A percentile compares a stretch with the other conserved stretches of the same genome.
These are phyloP conservation scores for Amphimallon solstitiale DNA, from an alignment of 2,888 invertebrate genomes.

Conservation along the genomic window DNA sequence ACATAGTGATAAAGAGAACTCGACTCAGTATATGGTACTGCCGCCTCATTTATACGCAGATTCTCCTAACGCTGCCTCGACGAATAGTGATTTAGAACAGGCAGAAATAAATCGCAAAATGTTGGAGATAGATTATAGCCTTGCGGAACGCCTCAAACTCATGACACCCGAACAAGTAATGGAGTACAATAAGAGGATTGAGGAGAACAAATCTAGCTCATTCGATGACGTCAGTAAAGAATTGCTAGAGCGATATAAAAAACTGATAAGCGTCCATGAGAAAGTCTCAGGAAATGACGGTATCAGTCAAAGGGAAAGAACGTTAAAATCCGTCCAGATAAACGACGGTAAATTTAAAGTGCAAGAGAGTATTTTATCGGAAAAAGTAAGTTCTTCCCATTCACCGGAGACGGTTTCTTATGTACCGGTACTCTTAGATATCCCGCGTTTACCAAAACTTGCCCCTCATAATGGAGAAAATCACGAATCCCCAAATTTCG, in stretches of 20 bases:
- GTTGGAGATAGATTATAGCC: constrained; percentile 54
- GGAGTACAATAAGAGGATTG: not conserved
- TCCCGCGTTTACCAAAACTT: constrained; percentile 60
- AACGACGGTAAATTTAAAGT: not conserved
- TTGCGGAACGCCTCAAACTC: constrained; percentile 52
- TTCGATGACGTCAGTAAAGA: constrained; percentile 25
- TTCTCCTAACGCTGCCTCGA: constrained; percentile 17
- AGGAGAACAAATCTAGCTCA: not conserved
- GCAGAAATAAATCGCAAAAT: constrained; percentile 47
- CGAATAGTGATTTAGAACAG: constrained; percentile 49
- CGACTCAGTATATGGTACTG: constrained; percentile 56
- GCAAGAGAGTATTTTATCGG: not conserved
- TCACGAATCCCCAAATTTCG: constrained; percentile 8
- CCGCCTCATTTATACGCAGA: constrained; percentile 39
- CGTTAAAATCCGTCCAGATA: not conserved
- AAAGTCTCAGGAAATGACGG: not conserved
- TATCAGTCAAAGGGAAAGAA: not conserved
- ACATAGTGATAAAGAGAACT: constrained; percentile 56
- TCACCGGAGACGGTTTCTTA: not conserved
- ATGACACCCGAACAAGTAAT: constrained; percentile 42
- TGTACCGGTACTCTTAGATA: constrained; percentile 56
- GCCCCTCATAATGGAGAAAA: not conserved
- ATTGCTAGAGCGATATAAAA: constrained; percentile 29
- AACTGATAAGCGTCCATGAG: constrained; percentile 6
- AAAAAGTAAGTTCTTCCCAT: not conserved